Base-by-base conservation (phyloP, 2,797 vertebrate species). In the Enteromius argenteus region DNA sequence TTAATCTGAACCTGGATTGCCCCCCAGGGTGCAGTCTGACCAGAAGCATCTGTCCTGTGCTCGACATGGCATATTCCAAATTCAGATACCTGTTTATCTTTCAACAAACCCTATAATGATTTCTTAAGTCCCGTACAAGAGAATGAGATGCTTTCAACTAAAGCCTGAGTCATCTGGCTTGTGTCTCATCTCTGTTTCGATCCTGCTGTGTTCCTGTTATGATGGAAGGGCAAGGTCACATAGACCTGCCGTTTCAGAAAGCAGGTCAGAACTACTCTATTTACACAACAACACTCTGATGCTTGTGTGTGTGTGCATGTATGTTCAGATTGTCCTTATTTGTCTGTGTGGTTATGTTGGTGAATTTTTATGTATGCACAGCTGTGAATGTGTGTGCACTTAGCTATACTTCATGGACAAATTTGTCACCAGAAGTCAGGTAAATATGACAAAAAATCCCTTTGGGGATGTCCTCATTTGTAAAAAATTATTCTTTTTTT, bases 41-140 rank as follows among this genome's bases (percentile, higher is more conserved):
- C 90, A 86, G 76, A 83, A 85, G 76, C 87, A 85, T 88, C 80
- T 86, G 80, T 85, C 91, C 91, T 67, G 78, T 60, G 81, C 90
- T 92, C 89, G 84, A 84, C 74, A 66, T 81, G 75, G 81, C 86
- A 86, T 75, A 79, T 72, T 83, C 73, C 68, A 35, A 85, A 81
- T 83, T 58, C 79, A 66, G 75, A 82, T 73, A 46, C 35, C 27
- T 53, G 73, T 87, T 89, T 73, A 79, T 83, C 80, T 72, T 74
- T 79, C 58, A 51, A 58, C 66, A 79, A 74, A 67, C 72, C 15
- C 32, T 30, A 51, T 19, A 75, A 79, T 78, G 72, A 74, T 83
- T 64, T 83, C 86, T 62, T 30, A 56, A 71, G 71, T 77, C 17
- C 72, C 80, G 79, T 80, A 39, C 60, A 84, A 68, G 79, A 80